A percentile compares a stretch with the other conserved stretches of the same genome.
Evolutionary conservation across 2,113 vertebrate species (phyloP).

Genomic region (Chitala chitala): DNA sequence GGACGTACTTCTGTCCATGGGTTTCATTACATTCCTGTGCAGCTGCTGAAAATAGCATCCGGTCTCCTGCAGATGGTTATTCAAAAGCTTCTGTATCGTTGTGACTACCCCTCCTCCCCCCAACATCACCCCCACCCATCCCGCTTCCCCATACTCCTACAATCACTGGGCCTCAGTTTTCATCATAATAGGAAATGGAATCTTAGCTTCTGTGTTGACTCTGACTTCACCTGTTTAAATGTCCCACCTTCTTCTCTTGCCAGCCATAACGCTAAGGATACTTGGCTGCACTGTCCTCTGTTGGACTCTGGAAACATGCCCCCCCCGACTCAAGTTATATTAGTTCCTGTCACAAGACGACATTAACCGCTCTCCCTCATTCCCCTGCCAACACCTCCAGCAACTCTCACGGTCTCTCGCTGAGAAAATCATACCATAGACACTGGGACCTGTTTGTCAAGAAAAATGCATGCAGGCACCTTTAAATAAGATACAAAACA

Average conservation of each 20-base stretch:
- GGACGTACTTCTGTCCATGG: slow-evolving; percentile 53
- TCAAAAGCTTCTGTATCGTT: slow-evolving; percentile 25
- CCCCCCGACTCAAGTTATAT: slow-evolving; percentile 5
- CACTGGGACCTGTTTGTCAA: too few relatives aligned
- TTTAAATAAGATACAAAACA: neutral
- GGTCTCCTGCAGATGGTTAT: slow-evolving; percentile 38
- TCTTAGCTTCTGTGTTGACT: slow-evolving; percentile 23
- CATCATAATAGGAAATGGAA: slow-evolving; percentile 29
- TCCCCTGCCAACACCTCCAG: neutral
- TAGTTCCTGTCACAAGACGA: neutral
- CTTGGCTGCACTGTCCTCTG: neutral
- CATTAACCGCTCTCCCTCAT: neutral
- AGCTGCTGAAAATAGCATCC: slow-evolving; percentile 38
- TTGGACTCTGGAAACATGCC: neutral
- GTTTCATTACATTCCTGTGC: slow-evolving; percentile 43
- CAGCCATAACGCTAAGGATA: neutral
- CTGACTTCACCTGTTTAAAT: slow-evolving; percentile 21
- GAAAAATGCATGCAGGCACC: neutral
- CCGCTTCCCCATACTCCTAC: too few relatives aligned
- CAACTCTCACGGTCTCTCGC: neutral
- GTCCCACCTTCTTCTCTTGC: slow-evolving; percentile 4
- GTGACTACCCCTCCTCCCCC: neutral
- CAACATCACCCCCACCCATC: slow-evolving; percentile 9
- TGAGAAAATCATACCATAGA: neutral
- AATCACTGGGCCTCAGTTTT: too few relatives aligned